Base-by-base conservation (phyloP, 1,140 invertebrate genomes). In the Idris sp. region DNA sequence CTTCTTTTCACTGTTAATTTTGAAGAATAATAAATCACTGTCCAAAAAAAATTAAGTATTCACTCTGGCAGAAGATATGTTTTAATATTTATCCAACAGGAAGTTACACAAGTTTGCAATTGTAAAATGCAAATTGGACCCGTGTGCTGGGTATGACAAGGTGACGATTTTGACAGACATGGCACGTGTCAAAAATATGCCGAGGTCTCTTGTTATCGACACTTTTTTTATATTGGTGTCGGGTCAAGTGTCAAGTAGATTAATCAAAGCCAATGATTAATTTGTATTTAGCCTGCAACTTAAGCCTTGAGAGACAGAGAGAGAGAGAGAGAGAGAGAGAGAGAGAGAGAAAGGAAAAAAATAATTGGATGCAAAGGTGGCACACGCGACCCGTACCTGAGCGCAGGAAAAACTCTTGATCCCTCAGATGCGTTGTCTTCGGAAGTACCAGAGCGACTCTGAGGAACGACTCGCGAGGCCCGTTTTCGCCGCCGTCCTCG, bases 381-480 rank as follows among this genome's bases (percentile, higher is more conserved):
- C 35, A n/a, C n/a, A 58, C 44, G 30, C 44, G 58, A 53, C 61
- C 59, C 79, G 72, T 83, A 84, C 82, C 82, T 84, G 77, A 80
- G 71, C 79, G 76, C 38, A 75, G 76, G 72, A 73, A 81, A 81
- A 72, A n/a, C n/a, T n/a, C 73, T 64, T 67, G 26, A 69, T 51
- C 41, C 78, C 77, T 84, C 13, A 30, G 84, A 76, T 85, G 81
- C 76, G 79, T 71, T 72, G 81, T 83, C 82, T 80, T 81, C 78
- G 76, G 76, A 83, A 83, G 81, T 84, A 82, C 68, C 79, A 77
- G 76, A 83, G 73, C 81, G 81, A 85, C 84, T 84, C 81, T 78
- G 79, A 72, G 77, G 72, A 59, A 58, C 41, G 71, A 35, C 62
- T 78, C 65, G 62, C 78, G 67, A 78, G 53, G 74, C 56, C 51